Conservation (phyloP, 2,113 vertebrate species). For the Platichthys flesus region DNA sequence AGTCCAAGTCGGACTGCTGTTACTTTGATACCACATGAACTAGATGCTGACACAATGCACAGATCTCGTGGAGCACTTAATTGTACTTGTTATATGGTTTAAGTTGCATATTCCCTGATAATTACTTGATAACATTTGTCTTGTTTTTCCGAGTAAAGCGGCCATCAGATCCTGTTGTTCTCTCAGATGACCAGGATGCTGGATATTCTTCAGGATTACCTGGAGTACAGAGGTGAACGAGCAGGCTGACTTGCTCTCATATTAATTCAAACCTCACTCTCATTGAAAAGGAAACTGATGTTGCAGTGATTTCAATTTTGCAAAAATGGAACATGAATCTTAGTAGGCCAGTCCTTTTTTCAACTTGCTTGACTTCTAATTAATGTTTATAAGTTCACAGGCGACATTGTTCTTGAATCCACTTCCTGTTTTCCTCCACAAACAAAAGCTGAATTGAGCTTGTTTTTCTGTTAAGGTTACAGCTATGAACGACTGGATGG, state of each 20-base stretch:
- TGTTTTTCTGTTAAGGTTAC: constrained; percentile 82
- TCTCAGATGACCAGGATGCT: constrained; percentile 95
- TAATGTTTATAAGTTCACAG: background rate
- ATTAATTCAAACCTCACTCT: background rate
- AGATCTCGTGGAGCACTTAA: background rate
- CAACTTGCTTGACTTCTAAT: background rate
- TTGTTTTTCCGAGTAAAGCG: constrained; percentile 66
- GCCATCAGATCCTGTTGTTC: constrained; percentile 91
- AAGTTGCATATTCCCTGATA: too few species aligned
- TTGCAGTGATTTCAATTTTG: background rate
- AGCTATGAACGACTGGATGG: constrained; percentile 95
- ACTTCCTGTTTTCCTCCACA: background rate
- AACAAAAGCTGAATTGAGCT: background rate
- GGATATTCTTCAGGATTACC: constrained; percentile 94
- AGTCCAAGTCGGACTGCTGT: background rate
- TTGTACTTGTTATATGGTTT: background rate
- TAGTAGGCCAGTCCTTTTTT: too few species aligned
- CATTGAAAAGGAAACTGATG: background rate
- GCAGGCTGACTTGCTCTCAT: background rate
- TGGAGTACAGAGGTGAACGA: constrained; percentile 90
- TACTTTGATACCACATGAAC: background rate
- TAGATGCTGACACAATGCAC: background rate
- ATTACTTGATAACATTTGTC: background rate
- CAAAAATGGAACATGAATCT: too few species aligned
- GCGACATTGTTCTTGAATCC: background rate